Evolutionary conservation across 1,140 invertebrate species (phyloP).

Genomic region (Pseudomyrmex flavicornis): DNA sequence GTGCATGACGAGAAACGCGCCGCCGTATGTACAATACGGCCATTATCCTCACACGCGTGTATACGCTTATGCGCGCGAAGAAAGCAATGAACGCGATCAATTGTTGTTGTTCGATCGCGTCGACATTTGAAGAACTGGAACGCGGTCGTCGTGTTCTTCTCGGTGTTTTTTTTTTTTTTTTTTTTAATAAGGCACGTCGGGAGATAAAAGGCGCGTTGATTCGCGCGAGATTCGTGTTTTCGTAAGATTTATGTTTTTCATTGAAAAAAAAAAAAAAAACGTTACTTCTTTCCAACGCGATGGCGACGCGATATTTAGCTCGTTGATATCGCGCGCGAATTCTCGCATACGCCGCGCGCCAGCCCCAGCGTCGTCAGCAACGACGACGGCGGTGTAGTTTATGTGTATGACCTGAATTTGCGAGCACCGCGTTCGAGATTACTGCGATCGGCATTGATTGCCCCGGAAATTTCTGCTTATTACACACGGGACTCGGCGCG

Average conservation of each 20-base stretch:
- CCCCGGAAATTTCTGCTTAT: conserved; percentile 52
- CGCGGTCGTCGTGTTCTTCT: no score
- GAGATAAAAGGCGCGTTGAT: no score
- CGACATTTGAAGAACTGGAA: not conserved
- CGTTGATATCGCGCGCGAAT: no score
- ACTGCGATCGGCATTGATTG: conserved; percentile 50
- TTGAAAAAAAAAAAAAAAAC: no score
- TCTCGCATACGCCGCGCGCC: not conserved
- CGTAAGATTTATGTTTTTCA: no score
- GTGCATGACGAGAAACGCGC: not conserved
- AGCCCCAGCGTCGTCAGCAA: not conserved
- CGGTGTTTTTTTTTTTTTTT: no score
- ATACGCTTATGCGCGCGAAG: not conserved
- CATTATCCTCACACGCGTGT: not conserved
- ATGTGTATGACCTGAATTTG: conserved; percentile 39
- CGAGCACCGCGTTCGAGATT: conserved; percentile 44
- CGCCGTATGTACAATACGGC: not conserved
- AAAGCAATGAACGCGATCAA: conserved; percentile 7
- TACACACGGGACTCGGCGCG: conserved; percentile 18
- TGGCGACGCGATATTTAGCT: no score
- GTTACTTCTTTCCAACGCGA: not conserved
- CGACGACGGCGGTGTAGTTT: conserved; percentile 21
- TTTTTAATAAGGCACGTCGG: no score
- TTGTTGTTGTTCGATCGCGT: not conserved
- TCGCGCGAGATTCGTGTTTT: no score